These are phyloP conservation scores for Sula dactylatra DNA, from an alignment of 2,113 vertebrate genomes.

Conservation along the genomic window DNA sequence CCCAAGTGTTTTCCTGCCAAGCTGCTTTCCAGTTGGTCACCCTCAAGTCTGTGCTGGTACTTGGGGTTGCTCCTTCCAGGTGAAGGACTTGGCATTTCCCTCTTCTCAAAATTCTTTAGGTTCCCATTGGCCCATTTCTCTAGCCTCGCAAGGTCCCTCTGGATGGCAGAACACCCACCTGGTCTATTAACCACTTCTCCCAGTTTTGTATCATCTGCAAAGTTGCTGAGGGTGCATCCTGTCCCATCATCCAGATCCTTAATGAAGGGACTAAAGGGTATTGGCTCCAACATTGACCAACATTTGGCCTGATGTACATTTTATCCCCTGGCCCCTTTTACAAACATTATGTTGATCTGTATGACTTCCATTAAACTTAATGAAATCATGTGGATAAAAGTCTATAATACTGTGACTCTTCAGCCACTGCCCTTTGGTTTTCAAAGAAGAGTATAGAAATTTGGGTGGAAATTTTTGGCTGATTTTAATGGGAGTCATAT, in stretches of 20 bases:
- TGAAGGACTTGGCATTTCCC: neutral
- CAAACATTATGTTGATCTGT: neutral
- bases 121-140: neutral
- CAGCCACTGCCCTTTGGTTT: neutral
- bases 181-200: neutral
- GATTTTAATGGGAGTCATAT: neutral
- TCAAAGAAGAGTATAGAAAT: neutral
- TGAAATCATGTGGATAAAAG: neutral
- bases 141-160: neutral
- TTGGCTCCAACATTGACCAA: rapidly evolving
- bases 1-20: neutral
- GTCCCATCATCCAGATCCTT: neutral
- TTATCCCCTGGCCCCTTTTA: neutral
- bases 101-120: neutral
- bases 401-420: neutral
- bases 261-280: neutral
- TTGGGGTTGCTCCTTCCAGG: neutral
- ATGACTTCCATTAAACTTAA: neutral
- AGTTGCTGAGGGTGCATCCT: neutral
- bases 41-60: neutral
- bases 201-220: neutral
- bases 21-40: neutral
- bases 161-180: neutral
- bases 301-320: neutral
- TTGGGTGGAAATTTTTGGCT: neutral